phyloP scores from a whole-genome alignment of 2,888 invertebrate genomes.

The Hylaea fasciaria region DNA sequence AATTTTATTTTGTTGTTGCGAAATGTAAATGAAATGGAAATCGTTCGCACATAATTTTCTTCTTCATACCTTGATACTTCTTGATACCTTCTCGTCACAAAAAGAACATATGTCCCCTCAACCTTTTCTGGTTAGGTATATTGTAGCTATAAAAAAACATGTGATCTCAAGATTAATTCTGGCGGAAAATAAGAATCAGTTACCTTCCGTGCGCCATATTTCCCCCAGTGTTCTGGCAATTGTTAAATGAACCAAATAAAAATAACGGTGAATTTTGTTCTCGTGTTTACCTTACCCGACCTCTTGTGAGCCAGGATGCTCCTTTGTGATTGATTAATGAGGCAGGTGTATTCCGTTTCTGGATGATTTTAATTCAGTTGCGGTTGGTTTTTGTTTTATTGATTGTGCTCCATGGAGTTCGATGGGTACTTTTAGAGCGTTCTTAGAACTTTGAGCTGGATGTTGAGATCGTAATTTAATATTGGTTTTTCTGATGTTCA shows the following conservation, averaged over 20 bases:
- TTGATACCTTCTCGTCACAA: constrained; percentile 7
- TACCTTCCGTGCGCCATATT: constrained; percentile 50
- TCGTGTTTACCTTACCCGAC: constrained; percentile 51
- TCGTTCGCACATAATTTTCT: no score
- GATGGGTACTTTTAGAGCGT: no score
- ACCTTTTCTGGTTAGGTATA: constrained; percentile 28
- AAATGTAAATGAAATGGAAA: no score
- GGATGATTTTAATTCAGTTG: constrained; percentile 20
- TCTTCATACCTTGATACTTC: background rate
- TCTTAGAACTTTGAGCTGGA: no score
- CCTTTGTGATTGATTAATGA: constrained; percentile 42
- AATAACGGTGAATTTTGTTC: constrained; percentile 50
- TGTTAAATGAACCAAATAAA: constrained; percentile 64
- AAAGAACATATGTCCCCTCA: constrained; percentile 20
- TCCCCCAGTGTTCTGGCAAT: constrained; percentile 53
- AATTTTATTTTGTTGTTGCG: no score
- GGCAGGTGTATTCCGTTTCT: constrained; percentile 17
- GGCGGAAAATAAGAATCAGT: constrained; percentile 62
- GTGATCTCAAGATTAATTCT: constrained; percentile 54
- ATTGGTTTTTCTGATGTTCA: no score
- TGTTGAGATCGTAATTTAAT: no score
- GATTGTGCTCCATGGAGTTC: background rate
- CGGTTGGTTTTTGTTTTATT: constrained; percentile 15
- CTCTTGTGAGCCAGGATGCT: constrained; percentile 38
- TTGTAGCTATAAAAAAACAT: constrained; percentile 39